These are phyloP conservation scores for Linyphia triangularis DNA, from an alignment of 2,888 invertebrate genomes.

Conservation along the genomic window DNA sequence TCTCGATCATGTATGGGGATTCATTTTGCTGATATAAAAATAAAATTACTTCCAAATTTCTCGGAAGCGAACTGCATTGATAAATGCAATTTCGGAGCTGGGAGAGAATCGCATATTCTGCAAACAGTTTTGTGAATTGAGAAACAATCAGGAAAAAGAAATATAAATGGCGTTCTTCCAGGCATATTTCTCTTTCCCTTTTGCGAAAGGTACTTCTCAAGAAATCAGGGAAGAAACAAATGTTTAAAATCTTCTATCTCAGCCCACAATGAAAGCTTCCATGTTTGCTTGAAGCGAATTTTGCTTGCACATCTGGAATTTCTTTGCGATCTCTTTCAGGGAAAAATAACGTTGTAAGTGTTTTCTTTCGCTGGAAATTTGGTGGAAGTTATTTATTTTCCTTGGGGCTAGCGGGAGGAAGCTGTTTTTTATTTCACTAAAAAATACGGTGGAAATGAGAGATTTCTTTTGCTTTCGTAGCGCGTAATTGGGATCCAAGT, in stretches of 20 bases:
- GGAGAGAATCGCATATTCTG: neutral
- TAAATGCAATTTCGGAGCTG: neutral
- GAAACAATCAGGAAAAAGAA: neutral
- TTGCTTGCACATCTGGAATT: constrained; percentile 19
- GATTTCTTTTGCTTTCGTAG: neutral
- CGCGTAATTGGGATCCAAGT: neutral
- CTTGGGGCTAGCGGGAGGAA: constrained; percentile 1
- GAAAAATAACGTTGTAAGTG: constrained; percentile 12
- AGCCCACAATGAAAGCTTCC: constrained; percentile 9
- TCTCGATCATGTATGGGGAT: too few species aligned
- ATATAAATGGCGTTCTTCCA: too few species aligned
- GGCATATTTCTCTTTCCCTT: neutral
- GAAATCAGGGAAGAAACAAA: constrained; percentile 26
- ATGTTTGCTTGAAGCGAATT: constrained; percentile 12
- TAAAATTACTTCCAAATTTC: too few species aligned
- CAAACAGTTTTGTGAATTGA: neutral
- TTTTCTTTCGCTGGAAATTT: constrained; percentile 27
- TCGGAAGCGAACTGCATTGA: neutral
- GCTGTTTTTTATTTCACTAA: neutral
- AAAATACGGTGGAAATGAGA: neutral
- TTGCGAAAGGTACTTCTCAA: constrained; percentile 4
- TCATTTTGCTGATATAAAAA: too few species aligned
- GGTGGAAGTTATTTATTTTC: constrained; percentile 33
- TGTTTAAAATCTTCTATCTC: constrained; percentile 8
- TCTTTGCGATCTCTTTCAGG: neutral